Evolutionary conservation across 2,888 invertebrate genomes (phyloP), one percentile per base, ranked within the genome.

Genomic region (Dicycla oo): DNA sequence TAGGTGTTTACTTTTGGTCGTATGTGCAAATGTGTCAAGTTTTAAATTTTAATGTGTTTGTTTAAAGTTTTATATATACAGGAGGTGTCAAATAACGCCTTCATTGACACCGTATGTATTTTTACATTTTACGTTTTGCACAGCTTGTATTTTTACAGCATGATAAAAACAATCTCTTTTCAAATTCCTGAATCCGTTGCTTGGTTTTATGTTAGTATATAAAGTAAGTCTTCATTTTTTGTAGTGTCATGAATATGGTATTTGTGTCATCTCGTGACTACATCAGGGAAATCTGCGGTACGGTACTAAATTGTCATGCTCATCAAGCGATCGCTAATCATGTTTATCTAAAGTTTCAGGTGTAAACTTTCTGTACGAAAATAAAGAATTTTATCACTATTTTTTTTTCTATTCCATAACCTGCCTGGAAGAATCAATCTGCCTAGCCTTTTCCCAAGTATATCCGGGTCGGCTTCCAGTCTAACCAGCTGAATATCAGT

Each of bases 201-300:
- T 66, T 20, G 2, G n/a, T 43, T 30, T 43, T 20, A n/a, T 23
- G 15, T 43, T n/a, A 1, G 6, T 40, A 34, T 20, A 40, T 2
- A 15, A 38, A 26, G n/a, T 49, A 57, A 57, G 2, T 43, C 18
- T 57, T 30, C 0, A 49, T 66, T 15, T 60, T 54, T 30, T n/a
- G 38, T 75, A n/a, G 53, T 80, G 62, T 67, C 71, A 74, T 63
- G 20, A 26, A 75, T 34, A 45, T 20, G 71, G 82, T 71, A 79
- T 81, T 45, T 67, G 26, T 66, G 78, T 60, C 71, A 77, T 71
- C 51, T 81, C 71, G 66, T 81, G 78, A 64, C 58, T 40, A 47
- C 63, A 60, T 30, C 56, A 68, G 67, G 60, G 73, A 79, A 77
- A 78, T 78, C 81, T 67, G 40, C 26, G 15, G 40, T 8, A 30